Evolutionary conservation across 2,113 vertebrate genomes (phyloP).

Genomic region (Falcunculus frontatus): DNA sequence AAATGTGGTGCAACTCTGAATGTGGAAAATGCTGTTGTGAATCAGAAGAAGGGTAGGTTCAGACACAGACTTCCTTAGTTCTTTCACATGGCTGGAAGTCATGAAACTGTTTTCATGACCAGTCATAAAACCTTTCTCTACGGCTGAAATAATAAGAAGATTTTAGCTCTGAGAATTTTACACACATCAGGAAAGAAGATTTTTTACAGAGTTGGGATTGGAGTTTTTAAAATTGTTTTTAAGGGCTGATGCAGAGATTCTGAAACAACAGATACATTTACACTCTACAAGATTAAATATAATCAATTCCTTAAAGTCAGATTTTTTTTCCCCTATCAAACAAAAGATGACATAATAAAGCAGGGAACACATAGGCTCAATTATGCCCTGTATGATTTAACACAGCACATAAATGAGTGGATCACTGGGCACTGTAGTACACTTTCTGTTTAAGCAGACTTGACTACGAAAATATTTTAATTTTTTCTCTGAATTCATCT

Average conservation of each 20-base stretch:
- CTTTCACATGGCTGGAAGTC: not conserved
- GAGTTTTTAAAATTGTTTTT: not conserved
- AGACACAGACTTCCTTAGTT: not conserved
- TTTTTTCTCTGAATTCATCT: not conserved
- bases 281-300: not conserved
- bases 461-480: not conserved
- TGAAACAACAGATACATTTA: not conserved
- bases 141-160: not conserved
- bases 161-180: not conserved
- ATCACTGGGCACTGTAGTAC: not conserved
- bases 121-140: not conserved
- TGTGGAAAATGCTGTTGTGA: not conserved
- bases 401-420: fast-evolving
- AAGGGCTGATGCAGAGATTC: not conserved
- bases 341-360: not conserved
- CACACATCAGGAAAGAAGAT: not conserved
- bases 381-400: not conserved
- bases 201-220: not conserved
- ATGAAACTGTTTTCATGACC: not conserved
- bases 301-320: not conserved
- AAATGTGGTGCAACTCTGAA: not conserved
- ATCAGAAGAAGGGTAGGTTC: not conserved
- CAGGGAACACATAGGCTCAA: not conserved
- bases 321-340: not conserved
- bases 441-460: not conserved